These are phyloP conservation scores for Triplophysa dalaica DNA, from an alignment of 2,113 vertebrate species.

Conservation along the genomic window DNA sequence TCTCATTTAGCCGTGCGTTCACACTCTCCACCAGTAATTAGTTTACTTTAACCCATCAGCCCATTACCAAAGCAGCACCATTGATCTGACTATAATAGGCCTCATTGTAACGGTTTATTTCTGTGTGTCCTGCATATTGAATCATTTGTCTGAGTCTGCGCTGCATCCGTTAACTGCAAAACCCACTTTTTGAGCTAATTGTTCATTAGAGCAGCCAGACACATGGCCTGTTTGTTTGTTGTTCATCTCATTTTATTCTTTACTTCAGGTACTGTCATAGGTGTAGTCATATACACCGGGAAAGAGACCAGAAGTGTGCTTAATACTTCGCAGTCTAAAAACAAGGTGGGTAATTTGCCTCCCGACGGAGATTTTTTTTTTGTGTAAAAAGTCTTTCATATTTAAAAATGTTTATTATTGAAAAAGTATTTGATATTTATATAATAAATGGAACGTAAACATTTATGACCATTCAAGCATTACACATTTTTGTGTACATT, in stretches of 20 bases:
- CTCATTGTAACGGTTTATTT: conserved; percentile 56
- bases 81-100: conserved; percentile 71
- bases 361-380: no score
- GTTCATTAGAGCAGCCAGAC: conserved; percentile 1
- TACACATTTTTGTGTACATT: no score
- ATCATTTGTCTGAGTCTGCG: conserved; percentile 44
- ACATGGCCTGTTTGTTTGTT: background rate
- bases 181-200: conserved; percentile 29
- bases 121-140: conserved; percentile 61
- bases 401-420: no score
- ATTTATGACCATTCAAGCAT: no score
- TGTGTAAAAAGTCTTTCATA: no score
- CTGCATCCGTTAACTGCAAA: conserved; percentile 23
- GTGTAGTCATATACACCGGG: conserved; percentile 97
- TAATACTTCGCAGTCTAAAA: conserved; percentile 95
- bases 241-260: conserved; percentile 48
- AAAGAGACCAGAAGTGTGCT: conserved; percentile 96
- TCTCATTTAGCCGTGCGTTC: conserved; percentile 69
- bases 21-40: conserved; percentile 69
- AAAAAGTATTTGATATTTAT: no score
- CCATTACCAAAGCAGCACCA: conserved; percentile 68
- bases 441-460: no score
- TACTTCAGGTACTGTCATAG: conserved; percentile 91
- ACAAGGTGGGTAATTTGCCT: conserved; percentile 79
- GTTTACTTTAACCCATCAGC: conserved; percentile 72